Conservation (phyloP, 2,888 invertebrate species). For the Smittia aterrima region DNA sequence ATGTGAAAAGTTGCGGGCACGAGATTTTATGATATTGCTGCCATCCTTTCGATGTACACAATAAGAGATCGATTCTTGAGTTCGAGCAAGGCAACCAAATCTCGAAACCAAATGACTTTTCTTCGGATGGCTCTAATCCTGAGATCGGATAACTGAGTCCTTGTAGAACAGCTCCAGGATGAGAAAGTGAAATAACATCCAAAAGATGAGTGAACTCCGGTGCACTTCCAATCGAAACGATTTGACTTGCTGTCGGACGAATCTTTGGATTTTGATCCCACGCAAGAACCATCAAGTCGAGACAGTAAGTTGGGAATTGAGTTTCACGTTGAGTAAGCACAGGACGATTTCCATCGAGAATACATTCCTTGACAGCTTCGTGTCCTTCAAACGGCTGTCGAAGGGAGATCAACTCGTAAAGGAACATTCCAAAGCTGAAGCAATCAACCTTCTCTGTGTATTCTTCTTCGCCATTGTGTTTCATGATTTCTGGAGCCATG, state of each 20-base stretch:
- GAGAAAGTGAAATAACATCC: slow-evolving; percentile 73
- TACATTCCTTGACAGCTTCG: slow-evolving; percentile 94
- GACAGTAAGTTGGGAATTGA: slow-evolving; percentile 78
- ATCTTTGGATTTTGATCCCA: slow-evolving; percentile 85
- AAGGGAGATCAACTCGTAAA: slow-evolving; percentile 91
- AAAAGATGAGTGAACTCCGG: slow-evolving; percentile 90
- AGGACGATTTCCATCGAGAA: slow-evolving; percentile 91
- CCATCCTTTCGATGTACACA: slow-evolving; percentile 59
- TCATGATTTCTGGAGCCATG: slow-evolving; percentile 98
- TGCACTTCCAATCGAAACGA: slow-evolving; percentile 86
- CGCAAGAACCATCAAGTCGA: slow-evolving; percentile 94
- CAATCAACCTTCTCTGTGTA: slow-evolving; percentile 99
- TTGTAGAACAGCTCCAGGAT: slow-evolving; percentile 60
- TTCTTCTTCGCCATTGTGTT: slow-evolving; percentile 97
- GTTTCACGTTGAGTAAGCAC: slow-evolving; percentile 80
- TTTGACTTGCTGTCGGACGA: slow-evolving; percentile 91
- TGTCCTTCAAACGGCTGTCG: slow-evolving; percentile 95
- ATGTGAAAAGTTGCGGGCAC: slow-evolving; percentile 48
- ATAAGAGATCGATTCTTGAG: slow-evolving; percentile 63
- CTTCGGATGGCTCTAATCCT: slow-evolving; percentile 46
- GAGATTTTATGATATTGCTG: slow-evolving; percentile 60
- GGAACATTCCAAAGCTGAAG: slow-evolving; percentile 98
- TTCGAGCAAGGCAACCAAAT: slow-evolving; percentile 73
- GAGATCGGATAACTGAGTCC: slow-evolving; percentile 35
- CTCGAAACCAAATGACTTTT: slow-evolving; percentile 64